A percentile compares a stretch with the other conserved stretches of the same genome.
Conservation (phyloP, 2,888 invertebrate genomes). For the Parascotia fuliginaria region DNA sequence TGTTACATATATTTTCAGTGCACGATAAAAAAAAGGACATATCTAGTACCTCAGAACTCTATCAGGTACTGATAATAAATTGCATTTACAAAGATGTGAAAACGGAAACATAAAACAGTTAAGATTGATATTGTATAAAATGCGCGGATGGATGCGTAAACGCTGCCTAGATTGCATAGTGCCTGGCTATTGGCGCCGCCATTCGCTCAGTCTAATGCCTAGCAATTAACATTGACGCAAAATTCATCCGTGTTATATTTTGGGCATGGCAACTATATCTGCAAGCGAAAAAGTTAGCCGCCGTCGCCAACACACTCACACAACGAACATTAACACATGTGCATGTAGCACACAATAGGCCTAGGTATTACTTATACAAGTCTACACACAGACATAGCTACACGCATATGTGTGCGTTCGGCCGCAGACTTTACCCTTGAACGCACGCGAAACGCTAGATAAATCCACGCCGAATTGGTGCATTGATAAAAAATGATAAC, state of each 20-base stretch:
- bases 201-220: constrained; percentile 53
- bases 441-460: constrained; percentile 78
- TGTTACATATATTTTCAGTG: no score
- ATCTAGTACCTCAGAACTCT: no score
- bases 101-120: constrained; percentile 8
- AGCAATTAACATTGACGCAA: constrained; percentile 72
- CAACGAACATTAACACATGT: constrained; percentile 56
- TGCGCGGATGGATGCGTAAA: constrained; percentile 26
- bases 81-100: constrained; percentile 2
- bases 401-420: constrained; percentile 66
- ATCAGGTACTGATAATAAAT: not conserved
- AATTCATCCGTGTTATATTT: constrained; percentile 80
- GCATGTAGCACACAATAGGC: constrained; percentile 67
- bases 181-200: constrained; percentile 41
- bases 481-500: constrained; percentile 81
- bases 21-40: no score
- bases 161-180: constrained; percentile 29
- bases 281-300: constrained; percentile 78
- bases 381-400: constrained; percentile 58
- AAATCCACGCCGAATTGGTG: constrained; percentile 75
- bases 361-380: constrained; percentile 59
- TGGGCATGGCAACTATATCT: constrained; percentile 81
- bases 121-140: constrained; percentile 28
- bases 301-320: constrained; percentile 70
- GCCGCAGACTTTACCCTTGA: constrained; percentile 82